These are phyloP conservation scores for Siphlonurus alternatus DNA, from an alignment of 2,888 invertebrate genomes.

Conservation along the genomic window DNA sequence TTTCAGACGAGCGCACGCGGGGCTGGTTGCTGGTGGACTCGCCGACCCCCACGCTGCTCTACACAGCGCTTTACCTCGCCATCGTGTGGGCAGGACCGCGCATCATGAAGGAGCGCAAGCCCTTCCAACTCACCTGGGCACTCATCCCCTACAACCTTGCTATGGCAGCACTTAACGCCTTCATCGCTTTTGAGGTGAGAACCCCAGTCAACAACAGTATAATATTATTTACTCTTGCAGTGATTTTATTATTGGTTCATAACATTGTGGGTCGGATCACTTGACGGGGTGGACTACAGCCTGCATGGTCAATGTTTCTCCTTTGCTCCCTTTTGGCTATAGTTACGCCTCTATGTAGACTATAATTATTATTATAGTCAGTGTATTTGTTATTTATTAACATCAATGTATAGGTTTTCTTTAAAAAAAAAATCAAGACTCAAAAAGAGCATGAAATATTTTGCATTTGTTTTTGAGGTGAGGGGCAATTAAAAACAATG, in stretches of 20 bases:
- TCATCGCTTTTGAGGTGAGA: conserved; percentile 59
- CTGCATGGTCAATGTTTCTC: conserved; percentile 5
- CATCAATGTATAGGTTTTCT: no score
- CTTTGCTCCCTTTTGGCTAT: background rate
- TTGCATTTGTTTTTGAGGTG: no score
- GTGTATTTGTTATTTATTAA: no score
- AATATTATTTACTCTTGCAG: background rate
- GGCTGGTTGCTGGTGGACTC: conserved; percentile 77
- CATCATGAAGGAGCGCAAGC: conserved; percentile 57
- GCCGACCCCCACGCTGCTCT: conserved; percentile 50
- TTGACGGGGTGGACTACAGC: no score
- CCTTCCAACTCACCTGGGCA: conserved; percentile 55
- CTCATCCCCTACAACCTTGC: conserved; percentile 71
- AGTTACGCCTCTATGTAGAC: no score
- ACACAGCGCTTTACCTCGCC: conserved; percentile 52
- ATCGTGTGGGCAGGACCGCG: conserved; percentile 68
- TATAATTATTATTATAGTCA: no score
- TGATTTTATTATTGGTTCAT: no score
- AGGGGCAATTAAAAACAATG: no score
- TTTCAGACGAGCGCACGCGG: conserved; percentile 59
- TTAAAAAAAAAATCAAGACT: no score
- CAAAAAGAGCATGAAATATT: no score
- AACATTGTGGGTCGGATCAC: no score
- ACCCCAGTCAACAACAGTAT: no score
- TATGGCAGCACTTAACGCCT: conserved; percentile 66